These are phyloP conservation scores for Drosophila pseudotakahashii DNA, from an alignment of 2,888 invertebrate genomes.

Conservation along the genomic window DNA sequence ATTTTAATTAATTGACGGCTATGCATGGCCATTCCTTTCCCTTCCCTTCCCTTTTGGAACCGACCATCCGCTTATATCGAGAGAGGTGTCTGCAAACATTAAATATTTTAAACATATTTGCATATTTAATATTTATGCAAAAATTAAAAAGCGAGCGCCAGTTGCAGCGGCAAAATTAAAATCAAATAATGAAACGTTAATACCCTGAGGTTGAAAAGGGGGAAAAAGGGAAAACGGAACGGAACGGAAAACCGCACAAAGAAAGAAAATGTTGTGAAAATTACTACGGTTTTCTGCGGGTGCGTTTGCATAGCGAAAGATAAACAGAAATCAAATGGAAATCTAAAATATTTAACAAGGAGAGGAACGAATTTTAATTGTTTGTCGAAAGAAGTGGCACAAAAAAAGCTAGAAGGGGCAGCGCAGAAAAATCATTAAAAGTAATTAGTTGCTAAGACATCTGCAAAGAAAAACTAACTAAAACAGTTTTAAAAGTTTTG, in stretches of 20 bases:
- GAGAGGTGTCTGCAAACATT: conserved; percentile 36
- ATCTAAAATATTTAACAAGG: conserved; percentile 6
- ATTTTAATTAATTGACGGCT: conserved; percentile 63
- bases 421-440: not conserved
- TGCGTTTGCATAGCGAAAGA: conserved; percentile 8
- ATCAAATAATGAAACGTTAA: conserved; percentile 10
- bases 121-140: conserved; percentile 40
- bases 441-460: not conserved
- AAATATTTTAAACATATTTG: conserved; percentile 44
- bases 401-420: too few relatives aligned
- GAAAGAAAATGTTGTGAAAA: conserved; percentile 4
- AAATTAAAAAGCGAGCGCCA: conserved; percentile 8
- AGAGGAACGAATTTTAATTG: too few relatives aligned
- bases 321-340: conserved; percentile 11
- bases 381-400: too few relatives aligned
- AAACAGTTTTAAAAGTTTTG: too few relatives aligned
- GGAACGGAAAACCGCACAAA: not conserved
- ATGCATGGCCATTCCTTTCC: not conserved
- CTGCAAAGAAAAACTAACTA: not conserved
- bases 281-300: not conserved
- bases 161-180: conserved; percentile 9
- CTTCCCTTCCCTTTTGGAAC: too few relatives aligned
- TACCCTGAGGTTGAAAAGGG: conserved; percentile 2
- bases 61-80: conserved; percentile 5
- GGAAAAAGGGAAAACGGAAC: not conserved